A percentile compares a stretch with the other conserved stretches of the same genome.
Conservation (phyloP, 2,113 vertebrate genomes). For the Picathartes gymnocephalus region DNA sequence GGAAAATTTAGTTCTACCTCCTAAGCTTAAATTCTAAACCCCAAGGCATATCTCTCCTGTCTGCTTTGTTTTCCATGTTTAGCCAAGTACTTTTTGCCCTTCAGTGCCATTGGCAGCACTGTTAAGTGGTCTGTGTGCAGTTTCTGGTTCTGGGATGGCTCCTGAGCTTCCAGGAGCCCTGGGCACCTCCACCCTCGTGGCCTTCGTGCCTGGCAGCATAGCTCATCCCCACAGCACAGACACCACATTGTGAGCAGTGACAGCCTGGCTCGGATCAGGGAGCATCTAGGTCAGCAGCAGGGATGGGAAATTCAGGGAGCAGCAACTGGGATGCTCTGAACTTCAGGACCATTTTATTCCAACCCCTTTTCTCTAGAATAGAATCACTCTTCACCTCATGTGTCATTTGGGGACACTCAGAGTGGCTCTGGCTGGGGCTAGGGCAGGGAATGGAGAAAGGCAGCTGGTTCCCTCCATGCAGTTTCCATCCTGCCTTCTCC, state of each 20-base stretch:
- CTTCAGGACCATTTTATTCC: not conserved
- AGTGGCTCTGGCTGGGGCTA: not conserved
- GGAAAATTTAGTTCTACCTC: not conserved
- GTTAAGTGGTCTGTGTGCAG: not conserved
- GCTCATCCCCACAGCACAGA: not conserved
- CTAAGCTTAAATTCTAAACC: not conserved
- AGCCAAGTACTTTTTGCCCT: not conserved
- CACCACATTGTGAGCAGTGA: not conserved
- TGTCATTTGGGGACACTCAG: not conserved
- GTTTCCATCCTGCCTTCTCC: not conserved
- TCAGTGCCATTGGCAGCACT: not conserved
- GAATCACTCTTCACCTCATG: not conserved
- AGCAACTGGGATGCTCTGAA: not conserved
- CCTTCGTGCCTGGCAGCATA: not conserved
- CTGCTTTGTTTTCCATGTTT: not conserved
- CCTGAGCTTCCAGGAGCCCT: not conserved
- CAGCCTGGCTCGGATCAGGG: slow-evolving; percentile 20
- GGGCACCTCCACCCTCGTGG: not conserved
- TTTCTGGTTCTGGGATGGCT: not conserved
- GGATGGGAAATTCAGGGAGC: not conserved
- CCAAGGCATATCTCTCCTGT: not conserved
- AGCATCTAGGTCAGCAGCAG: slow-evolving; percentile 49
- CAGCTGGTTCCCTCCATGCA: not conserved
- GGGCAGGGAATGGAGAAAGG: not conserved
- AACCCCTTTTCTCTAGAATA: not conserved